A percentile compares a stretch with the other conserved stretches of the same genome.
These are phyloP conservation scores for Diglossa cyanea DNA, from an alignment of 2,797 vertebrate species.

Conservation along the genomic window DNA sequence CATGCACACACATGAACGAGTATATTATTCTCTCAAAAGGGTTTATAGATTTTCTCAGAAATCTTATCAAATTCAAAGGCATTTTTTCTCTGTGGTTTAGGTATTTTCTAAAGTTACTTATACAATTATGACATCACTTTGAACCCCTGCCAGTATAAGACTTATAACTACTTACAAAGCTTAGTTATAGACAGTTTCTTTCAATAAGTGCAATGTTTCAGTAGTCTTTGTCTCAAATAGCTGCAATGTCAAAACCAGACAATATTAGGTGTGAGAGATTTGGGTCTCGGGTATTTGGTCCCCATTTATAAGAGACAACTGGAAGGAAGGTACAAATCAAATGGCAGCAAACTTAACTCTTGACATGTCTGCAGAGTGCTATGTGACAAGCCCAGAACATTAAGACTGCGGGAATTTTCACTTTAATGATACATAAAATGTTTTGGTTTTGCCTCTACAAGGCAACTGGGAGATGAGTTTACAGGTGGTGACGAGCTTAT, in stretches of 20 bases:
- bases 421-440: constrained; percentile 43
- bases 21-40: background rate
- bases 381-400: background rate
- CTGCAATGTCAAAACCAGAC: background rate
- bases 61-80: background rate
- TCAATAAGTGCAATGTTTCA: background rate
- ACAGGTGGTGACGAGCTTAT: constrained; percentile 52
- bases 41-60: background rate
- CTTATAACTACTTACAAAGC: background rate
- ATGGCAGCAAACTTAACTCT: background rate
- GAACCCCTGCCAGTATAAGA: background rate
- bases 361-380: constrained; percentile 22
- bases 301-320: constrained; percentile 2
- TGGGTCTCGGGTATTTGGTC: background rate
- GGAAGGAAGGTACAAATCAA: constrained; percentile 38
- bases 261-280: constrained; percentile 9
- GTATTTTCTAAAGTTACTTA: background rate
- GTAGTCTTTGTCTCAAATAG: background rate
- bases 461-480: constrained; percentile 63
- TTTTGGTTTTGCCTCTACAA: constrained; percentile 54
- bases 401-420: constrained; percentile 38
- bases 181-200: background rate
- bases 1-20: background rate
- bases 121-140: background rate
- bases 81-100: background rate